Evolutionary conservation across 1,140 invertebrate genomes (phyloP), one percentile per base, ranked within the genome.

Genomic region (Tetramorium parvispinum): DNA sequence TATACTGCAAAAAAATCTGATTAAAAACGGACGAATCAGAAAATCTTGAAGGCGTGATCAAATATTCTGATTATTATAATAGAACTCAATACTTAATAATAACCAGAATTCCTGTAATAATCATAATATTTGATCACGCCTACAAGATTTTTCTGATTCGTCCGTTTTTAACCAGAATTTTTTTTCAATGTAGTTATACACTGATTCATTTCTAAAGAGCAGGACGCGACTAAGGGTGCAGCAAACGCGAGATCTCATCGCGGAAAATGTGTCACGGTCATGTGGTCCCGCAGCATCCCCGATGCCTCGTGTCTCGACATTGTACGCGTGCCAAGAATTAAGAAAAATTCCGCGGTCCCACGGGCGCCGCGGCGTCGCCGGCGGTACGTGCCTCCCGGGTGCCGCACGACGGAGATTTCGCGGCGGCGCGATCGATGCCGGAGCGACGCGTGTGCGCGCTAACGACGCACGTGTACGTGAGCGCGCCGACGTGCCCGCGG

Each of bases 391-490:
- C 0, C 11, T 65, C 16, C 40, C 40, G 55, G 57, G 13, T 49
- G 37, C 10, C 40, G 76, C 8, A 43, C 40, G 8, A 43, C 40
- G 40, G 37, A 51, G 70, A 83, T 83, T 75, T 59, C 70, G 55
- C 7, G 70, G 55, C 43, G 57, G 4, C 55, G n/a, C 40, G 32
- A 85, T 85, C 70, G 81, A 76, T 76, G 68, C 10, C 24, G 66
- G 10, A 24, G 37, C 32, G 46, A 43, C 73, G 82, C 70, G 73
- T 85, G 46, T 13, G 68, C 32, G 27, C 51, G 83, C 57, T 78
- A 66, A 32, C 53, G 65, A 86, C 86, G 46, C 68, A 57, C 49
- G 81, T 90, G 73, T 21, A 63, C 46, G 76, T 55, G 59, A 66
- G 37, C 63, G n/a, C n/a, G 63, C 18, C 51, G 66, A 27, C 18